phyloP scores from a whole-genome alignment of 2,888 invertebrate species.

The Heteropelma amictum region DNA sequence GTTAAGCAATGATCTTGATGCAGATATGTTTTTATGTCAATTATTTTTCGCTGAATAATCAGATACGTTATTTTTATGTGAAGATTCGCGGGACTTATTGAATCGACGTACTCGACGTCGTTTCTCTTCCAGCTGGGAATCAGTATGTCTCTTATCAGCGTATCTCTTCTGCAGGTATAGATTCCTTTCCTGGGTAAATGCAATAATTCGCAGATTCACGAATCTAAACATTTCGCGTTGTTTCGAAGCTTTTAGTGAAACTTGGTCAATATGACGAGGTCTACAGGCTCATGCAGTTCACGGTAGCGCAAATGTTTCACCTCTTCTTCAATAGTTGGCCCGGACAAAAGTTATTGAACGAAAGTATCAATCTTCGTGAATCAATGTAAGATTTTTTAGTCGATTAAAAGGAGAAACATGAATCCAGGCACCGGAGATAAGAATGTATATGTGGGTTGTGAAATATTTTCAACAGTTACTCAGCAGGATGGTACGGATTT shows the following conservation, averaged over 20 bases:
- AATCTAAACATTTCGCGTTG: not conserved
- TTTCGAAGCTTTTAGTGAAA: not conserved
- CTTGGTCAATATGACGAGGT: not conserved
- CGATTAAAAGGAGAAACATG: not conserved
- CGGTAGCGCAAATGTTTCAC: constrained; percentile 8
- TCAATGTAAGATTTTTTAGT: not conserved
- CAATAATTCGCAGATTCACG: not conserved
- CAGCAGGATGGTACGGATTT: constrained; percentile 21
- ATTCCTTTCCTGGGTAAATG: not conserved
- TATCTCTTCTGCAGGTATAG: constrained; percentile 5
- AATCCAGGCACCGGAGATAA: too few species aligned
- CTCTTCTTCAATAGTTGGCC: constrained; percentile 24
- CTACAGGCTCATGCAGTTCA: constrained; percentile 8
- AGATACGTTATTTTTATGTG: not conserved
- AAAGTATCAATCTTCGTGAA: not conserved
- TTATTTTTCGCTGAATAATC: not conserved
- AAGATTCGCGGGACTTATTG: constrained; percentile 18
- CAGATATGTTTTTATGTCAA: not conserved
- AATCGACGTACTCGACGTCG: constrained; percentile 12
- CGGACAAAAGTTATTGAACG: constrained; percentile 23
- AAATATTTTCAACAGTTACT: not conserved
- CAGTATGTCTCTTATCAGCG: not conserved
- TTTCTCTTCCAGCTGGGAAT: not conserved
- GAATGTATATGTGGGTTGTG: not conserved
- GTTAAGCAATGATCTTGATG: not conserved